Base-by-base conservation (phyloP, 2,113 vertebrate genomes). In the Cyrtonyx montezumae region DNA sequence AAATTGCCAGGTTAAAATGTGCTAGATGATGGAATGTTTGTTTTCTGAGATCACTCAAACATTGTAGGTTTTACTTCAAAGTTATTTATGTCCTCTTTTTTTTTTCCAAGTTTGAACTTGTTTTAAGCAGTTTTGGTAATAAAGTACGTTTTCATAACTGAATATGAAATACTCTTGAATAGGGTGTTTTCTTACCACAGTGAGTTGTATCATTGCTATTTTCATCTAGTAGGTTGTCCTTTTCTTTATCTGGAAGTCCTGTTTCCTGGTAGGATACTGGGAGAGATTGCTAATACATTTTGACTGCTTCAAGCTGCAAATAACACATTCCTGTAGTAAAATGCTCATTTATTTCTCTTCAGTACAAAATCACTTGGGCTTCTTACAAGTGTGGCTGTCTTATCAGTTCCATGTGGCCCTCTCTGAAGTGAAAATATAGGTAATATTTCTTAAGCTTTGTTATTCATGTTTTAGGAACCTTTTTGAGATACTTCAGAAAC, bases 101-200 rank as follows among this genome's bases (percentile, higher is more conserved):
- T 6, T 42, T 25, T 43, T 51, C 53, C 40, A 30, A 89, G 13
- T 69, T 67, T 40, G 84, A 91, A 37, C 23, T 79, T 90, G 65
- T 89, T 93, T 90, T 92, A 84, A 92, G 77, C 17, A 87, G 56
- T 32, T 83, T 91, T 92, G n/a, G 1, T 92, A 94, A 95, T 95
- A 96, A 96, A 96, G 70, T 45, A 5, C 7, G 4, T 90, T 89
- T 94, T 87, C n/a, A 75, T 67, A 78, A 81, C 26, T 70, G 43
- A 65, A 23, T 69, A 11, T 90, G 36, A 17, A 86, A 92, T 62
- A 22, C 4, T 92, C 10, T 92, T 88, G 18, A 61, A 55, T 8
- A 42, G 23, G 21, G 23, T 70, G 14, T 32, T 81, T 87, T 92
- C 37, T 13, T 76, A 14, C 43, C 11, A 53, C 34, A 79, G 18